Evolutionary conservation across 2,797 vertebrate species (phyloP).

Genomic region (Myripristis jacobus): DNA sequence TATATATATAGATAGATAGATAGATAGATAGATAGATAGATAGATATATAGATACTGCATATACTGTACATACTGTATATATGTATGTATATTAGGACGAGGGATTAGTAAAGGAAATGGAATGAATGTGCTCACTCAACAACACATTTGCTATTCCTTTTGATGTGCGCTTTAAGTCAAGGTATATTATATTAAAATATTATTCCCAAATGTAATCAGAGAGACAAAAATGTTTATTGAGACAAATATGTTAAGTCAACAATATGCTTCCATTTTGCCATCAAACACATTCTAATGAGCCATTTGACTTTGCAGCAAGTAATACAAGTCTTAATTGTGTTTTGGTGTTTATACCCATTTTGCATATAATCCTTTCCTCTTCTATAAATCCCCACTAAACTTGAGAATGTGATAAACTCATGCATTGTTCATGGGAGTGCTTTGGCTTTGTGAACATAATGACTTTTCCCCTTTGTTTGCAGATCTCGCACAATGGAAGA

Average conservation of each 20-base stretch:
- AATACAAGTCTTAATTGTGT: constrained; percentile 53
- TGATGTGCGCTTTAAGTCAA: constrained; percentile 29
- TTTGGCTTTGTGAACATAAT: constrained; percentile 69
- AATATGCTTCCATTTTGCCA: neutral
- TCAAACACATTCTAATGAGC: constrained; percentile 44
- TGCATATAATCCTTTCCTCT: constrained; percentile 56
- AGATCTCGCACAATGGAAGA: constrained; percentile 65
- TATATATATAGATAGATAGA: too few relatives aligned
- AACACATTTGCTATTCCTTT: neutral
- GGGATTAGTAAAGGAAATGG: neutral
- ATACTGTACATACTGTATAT: too few relatives aligned
- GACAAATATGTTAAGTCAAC: constrained; percentile 15
- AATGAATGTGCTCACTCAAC: neutral
- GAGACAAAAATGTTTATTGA: constrained; percentile 31
- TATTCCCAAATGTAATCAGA: constrained; percentile 25
- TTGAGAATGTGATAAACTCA: constrained; percentile 66
- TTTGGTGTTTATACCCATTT: constrained; percentile 61
- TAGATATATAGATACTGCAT: too few relatives aligned
- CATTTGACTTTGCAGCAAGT: constrained; percentile 47
- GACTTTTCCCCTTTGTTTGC: constrained; percentile 56
- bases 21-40: too few relatives aligned
- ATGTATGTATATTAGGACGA: too few relatives aligned
- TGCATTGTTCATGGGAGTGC: constrained; percentile 71
- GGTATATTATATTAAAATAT: constrained; percentile 10
- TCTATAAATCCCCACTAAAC: constrained; percentile 62